Evolutionary conservation across 2,113 vertebrate genomes (phyloP).

Genomic region (Tyrannus savana): DNA sequence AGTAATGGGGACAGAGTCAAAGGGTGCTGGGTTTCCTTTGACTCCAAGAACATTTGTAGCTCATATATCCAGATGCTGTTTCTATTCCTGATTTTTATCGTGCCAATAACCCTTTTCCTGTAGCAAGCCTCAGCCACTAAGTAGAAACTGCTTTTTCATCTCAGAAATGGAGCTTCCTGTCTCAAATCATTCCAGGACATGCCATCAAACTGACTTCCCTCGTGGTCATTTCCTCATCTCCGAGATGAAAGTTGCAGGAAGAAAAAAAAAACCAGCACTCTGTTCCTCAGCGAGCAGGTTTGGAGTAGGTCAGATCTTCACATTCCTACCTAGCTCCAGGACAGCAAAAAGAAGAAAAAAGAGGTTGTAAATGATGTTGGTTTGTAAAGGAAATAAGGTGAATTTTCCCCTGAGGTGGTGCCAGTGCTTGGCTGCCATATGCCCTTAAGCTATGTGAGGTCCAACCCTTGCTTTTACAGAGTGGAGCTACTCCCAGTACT

Average conservation of each 20-base stretch:
- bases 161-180: neutral
- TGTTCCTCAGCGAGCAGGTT: neutral
- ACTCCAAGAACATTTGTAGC: neutral
- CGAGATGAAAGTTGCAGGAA: neutral
- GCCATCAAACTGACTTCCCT: neutral
- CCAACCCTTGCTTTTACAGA: neutral
- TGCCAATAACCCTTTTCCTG: slow-evolving; percentile 9
- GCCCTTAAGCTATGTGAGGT: neutral
- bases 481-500: neutral
- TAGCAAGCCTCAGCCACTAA: neutral
- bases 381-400: neutral
- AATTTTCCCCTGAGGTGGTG: neutral
- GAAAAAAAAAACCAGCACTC: neutral
- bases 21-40: neutral
- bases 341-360: neutral
- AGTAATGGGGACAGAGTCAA: neutral
- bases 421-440: neutral
- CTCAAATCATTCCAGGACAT: neutral
- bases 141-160: neutral
- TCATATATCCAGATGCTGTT: neutral
- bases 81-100: neutral
- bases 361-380: neutral
- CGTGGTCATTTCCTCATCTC: neutral
- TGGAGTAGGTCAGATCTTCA: neutral
- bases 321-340: neutral